Percentiles rank a stretch among this genome's conserved stretches.
Evolutionary conservation across 2,797 vertebrate species (phyloP).

Genomic region (Prunella strophiata): DNA sequence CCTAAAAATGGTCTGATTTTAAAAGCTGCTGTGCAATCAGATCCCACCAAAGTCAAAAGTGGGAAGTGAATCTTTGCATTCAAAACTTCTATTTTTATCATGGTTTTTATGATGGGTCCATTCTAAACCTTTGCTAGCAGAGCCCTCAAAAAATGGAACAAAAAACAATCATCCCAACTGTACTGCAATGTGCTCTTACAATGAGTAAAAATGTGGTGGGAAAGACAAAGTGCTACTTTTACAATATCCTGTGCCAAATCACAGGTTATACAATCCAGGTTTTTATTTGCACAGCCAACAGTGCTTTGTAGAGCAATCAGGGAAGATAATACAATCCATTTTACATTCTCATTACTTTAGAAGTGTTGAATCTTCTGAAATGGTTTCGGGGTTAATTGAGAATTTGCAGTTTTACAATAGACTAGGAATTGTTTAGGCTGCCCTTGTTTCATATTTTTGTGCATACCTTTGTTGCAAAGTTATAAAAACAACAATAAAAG

Average conservation of each 20-base stretch:
- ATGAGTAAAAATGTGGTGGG: neutral
- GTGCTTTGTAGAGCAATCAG: conserved; percentile 50
- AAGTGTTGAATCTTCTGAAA: conserved; percentile 50
- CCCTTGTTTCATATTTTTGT: conserved; percentile 22
- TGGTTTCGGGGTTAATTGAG: conserved; percentile 55
- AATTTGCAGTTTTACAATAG: conserved; percentile 50
- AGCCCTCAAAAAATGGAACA: neutral
- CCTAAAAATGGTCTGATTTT: neutral
- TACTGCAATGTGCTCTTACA: neutral
- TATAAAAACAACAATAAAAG: conserved; percentile 43
- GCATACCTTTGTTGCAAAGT: conserved; percentile 21
- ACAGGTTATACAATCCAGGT: conserved; percentile 27
- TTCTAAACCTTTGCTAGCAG: neutral
- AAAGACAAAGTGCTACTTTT: conserved; percentile 25
- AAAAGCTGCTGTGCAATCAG: neutral
- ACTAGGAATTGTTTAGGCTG: conserved; percentile 25
- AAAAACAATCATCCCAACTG: conserved; percentile 3
- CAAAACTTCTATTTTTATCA: neutral
- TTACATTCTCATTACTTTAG: conserved; percentile 60
- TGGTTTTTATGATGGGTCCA: neutral
- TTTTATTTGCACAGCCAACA: conserved; percentile 59
- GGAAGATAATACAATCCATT: conserved; percentile 52
- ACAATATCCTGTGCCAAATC: conserved; percentile 44
- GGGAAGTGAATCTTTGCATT: neutral
- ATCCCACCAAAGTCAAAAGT: neutral